Evolutionary conservation across 2,113 vertebrate genomes (phyloP), one percentile per base, ranked within the genome.

Genomic region (Hemibagrus wyckioides): DNA sequence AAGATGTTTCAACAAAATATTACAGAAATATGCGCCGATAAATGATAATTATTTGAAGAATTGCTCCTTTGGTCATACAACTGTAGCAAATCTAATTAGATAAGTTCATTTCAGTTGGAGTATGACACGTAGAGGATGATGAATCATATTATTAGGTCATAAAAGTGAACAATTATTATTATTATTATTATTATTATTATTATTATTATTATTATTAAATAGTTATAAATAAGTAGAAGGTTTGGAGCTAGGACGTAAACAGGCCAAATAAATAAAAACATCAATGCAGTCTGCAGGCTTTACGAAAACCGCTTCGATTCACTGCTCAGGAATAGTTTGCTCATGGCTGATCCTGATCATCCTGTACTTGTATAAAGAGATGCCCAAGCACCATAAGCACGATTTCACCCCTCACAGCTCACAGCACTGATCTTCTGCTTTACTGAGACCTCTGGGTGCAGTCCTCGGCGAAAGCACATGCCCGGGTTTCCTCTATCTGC

Each of bases 351-450:
- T 75, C 76, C 61, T 85, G 59, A 83, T 86, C 77, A 84, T 81
- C 80, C 41, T 86, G 86, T 86, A 86, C 67, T 69, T 88, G 79
- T 86, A 79, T 86, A 85, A 86, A 88, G 83, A 86, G 75, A 36
- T 41, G 76, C 83, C 88, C 65, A 87, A 71, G 54, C 83, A 85
- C 69, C 87, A 59, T 25, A 73, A 85, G 86, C 82, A 41, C 82
- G 88, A 88, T 88, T 89, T 91, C 85, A 89, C 82, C 87, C 85
- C 69, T 91, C 90, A 87, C 69, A 85, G 88, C 69, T 88, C 87
- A 79, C 90, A 91, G 88, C 88, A 87, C 85, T 80, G 33, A 83
- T 84, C 84, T 85, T 79, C 71, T 28, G 81, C 87, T 86, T 85
- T 89, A 86, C 52, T 80, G 39, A 82, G 81, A 80, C 57, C 82